A percentile compares a stretch with the other conserved stretches of the same genome.
phyloP scores from a whole-genome alignment of 2,888 invertebrate genomes.

The Apantesis nais region DNA sequence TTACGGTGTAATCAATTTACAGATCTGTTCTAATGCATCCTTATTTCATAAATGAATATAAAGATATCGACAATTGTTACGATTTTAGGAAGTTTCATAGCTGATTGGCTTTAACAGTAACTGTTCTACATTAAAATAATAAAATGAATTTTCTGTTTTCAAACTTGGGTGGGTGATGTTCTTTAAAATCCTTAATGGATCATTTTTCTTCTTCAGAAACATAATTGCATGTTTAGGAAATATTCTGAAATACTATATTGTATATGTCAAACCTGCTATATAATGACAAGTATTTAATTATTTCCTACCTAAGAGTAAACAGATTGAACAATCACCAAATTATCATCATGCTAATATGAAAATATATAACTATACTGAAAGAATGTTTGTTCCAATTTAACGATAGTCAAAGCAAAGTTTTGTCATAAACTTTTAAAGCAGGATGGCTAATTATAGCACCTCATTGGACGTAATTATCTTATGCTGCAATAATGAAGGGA shows the following conservation, averaged over 20 bases:
- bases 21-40: neutral
- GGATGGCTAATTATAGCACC: conserved; percentile 19
- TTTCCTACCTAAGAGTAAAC: neutral
- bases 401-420: neutral
- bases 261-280: neutral
- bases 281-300: neutral
- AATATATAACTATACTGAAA: neutral
- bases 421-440: conserved; percentile 3
- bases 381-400: neutral
- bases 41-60: neutral
- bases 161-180: neutral
- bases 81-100: neutral
- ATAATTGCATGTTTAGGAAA: neutral
- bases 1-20: neutral
- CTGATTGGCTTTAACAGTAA: too few species aligned
- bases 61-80: neutral
- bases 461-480: conserved; percentile 23
- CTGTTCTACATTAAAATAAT: too few species aligned
- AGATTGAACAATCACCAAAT: neutral
- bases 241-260: neutral
- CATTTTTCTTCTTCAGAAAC: neutral
- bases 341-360: neutral
- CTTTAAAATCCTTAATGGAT: neutral
- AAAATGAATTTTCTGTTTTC: neutral
- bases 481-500: conserved; percentile 16